phyloP scores from a whole-genome alignment of 2,113 vertebrate genomes.

The Amphiprion ocellaris region DNA sequence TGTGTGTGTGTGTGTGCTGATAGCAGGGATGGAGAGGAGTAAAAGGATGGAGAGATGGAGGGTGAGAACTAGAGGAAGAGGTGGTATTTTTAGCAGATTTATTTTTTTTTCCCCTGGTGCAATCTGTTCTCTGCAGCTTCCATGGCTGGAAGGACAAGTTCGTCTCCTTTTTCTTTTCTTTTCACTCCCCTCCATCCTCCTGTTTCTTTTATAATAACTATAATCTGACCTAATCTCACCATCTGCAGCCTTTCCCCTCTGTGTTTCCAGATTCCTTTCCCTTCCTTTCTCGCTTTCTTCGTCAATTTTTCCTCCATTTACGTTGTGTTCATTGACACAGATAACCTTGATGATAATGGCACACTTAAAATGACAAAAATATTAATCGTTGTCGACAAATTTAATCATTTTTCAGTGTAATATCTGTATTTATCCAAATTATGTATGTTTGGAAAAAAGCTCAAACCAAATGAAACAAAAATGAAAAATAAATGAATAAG shows the following conservation, averaged over 20 bases:
- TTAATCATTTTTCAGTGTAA: too few relatives aligned
- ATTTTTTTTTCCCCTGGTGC: slow-evolving; percentile 60
- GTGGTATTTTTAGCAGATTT: slow-evolving; percentile 80
- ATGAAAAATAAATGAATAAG: too few relatives aligned
- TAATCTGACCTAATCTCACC: slow-evolving; percentile 74
- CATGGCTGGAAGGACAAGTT: slow-evolving; percentile 46
- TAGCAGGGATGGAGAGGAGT: slow-evolving; percentile 38
- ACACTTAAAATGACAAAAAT: too few relatives aligned
- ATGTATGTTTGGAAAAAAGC: too few relatives aligned
- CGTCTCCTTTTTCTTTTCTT: slow-evolving; percentile 3
- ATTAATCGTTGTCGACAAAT: too few relatives aligned
- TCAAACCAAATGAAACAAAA: too few relatives aligned
- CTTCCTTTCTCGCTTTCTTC: neutral
- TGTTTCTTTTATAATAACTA: slow-evolving; percentile 59
- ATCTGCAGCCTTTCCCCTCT: slow-evolving; percentile 50
- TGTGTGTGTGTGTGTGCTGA: slow-evolving; percentile 27
- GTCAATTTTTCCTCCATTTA: neutral
- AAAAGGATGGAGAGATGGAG: slow-evolving; percentile 57
- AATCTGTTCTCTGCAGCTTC: slow-evolving; percentile 75
- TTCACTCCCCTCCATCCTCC: slow-evolving; percentile 32
- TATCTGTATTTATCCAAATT: too few relatives aligned
- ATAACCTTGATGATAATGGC: neutral
- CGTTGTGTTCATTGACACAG: neutral
- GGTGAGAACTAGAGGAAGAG: slow-evolving; percentile 69
- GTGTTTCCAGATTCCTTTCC: neutral